Evolutionary conservation across 2,888 invertebrate species (phyloP), one percentile per base, ranked within the genome.

Genomic region (Amiota communis): DNA sequence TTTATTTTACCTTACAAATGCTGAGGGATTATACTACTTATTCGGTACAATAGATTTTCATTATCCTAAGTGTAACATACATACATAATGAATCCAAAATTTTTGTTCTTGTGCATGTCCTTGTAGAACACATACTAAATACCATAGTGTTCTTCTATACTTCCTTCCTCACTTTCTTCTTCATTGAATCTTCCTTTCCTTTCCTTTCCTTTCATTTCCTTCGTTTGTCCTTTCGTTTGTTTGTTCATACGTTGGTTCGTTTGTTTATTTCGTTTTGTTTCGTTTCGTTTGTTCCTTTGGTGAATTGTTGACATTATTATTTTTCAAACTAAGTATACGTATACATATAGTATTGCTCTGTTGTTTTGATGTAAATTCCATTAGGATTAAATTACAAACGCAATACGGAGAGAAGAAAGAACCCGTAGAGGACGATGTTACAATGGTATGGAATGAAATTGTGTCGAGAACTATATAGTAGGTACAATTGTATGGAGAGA

Each of bases 381-480:
- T 84, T 86, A 84, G 86, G 86, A 86, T 84, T 85, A 85, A 80
- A 81, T 84, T 84, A 86, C 84, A 71, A 74, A 73, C 65, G 36
- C 53, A 63, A 36, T 46, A 20, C 36, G 23, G 11, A 63, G 63
- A 47, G 36, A 59, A 59, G n/a, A 12, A 53, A 9, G 13, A 15
- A 15, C 8, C 59, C 4, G 59, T n/a, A 59, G 59, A 15, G 59
- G 59, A 59, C 36, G 6, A 36, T 4, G 36, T 36, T 36, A 36
- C 3, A 2, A 3, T 23, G 3, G 36, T 4, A 36, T 36, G 36
- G 6, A 36, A 36, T 36, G 36, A 6, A 36, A 36, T 36, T 36
- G 8, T 36, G 36, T 36, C 8, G 36, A 36, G 6, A 51, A 51
- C n/a, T 12, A 6, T n/a, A 51, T n/a, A 51, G 8, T 51, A 1